Percentiles rank a stretch among this genome's conserved stretches.
Conservation (phyloP, 2,888 invertebrate species). For the Epistrophe eligans region DNA sequence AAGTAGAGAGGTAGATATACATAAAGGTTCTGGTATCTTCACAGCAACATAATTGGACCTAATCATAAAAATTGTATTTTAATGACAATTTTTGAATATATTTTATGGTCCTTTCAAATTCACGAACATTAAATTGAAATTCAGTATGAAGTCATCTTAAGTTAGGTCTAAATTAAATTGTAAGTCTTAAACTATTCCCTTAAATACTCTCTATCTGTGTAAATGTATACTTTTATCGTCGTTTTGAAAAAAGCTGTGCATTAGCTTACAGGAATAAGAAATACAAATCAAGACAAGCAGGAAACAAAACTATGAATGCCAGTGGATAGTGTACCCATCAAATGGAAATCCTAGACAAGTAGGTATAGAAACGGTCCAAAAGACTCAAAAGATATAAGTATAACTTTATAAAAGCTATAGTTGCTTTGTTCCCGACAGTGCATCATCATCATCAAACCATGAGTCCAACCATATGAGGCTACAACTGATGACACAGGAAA, state of each 20-base stretch:
- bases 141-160: conserved; percentile 15
- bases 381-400: conserved; percentile 15
- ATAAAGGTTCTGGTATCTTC: too few relatives aligned
- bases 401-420: neutral
- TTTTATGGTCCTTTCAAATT: conserved; percentile 52
- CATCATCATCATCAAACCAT: conserved; percentile 48
- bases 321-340: conserved; percentile 4
- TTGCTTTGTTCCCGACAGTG: conserved; percentile 38
- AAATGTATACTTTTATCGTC: neutral
- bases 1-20: too few relatives aligned
- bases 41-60: neutral
- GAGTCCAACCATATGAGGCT: conserved; percentile 8
- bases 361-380: neutral
- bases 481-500: conserved; percentile 62
- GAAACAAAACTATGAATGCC: conserved; percentile 1
- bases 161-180: neutral
- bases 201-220: neutral
- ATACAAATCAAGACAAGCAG: neutral
- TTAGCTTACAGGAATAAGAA: too few relatives aligned
- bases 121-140: conserved; percentile 23
- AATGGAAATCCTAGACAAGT: conserved; percentile 29
- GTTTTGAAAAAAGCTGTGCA: neutral
- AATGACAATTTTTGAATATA: conserved; percentile 56
- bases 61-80: conserved; percentile 39
- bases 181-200: neutral